Conservation (phyloP, 2,113 vertebrate species). For the Lepus timidus region DNA sequence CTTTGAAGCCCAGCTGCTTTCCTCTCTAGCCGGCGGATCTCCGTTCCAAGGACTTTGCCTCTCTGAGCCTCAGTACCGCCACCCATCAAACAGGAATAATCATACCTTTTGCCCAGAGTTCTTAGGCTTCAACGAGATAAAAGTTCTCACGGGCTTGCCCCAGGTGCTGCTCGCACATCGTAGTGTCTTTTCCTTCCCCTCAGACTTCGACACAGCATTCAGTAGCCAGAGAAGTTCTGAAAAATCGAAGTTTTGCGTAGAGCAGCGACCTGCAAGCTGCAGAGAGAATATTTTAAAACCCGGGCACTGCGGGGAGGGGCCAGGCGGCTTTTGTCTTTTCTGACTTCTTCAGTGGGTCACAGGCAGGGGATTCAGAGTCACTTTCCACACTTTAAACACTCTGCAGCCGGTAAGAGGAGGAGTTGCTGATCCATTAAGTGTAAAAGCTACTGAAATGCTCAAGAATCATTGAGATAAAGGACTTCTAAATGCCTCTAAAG, state of each 20-base stretch:
- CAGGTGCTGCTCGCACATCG: neutral
- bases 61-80: constrained; percentile 14
- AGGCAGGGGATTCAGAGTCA: constrained; percentile 57
- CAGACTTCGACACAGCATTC: constrained; percentile 44
- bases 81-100: neutral
- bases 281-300: constrained; percentile 66
- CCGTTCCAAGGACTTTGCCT: constrained; percentile 14
- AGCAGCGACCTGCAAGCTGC: constrained; percentile 43
- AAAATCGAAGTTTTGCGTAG: constrained; percentile 75
- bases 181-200: neutral
- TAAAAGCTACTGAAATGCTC: constrained; percentile 82
- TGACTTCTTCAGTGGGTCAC: constrained; percentile 1
- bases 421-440: constrained; percentile 83
- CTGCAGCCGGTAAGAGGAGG: constrained; percentile 70
- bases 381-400: constrained; percentile 76
- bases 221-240: constrained; percentile 42
- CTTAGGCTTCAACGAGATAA: constrained; percentile 33
- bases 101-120: neutral
- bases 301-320: neutral
- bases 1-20: neutral
- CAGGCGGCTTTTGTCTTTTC: constrained; percentile 40
- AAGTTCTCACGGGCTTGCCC: neutral
- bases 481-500: constrained; percentile 81
- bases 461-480: constrained; percentile 81
- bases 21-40: neutral